Evolutionary conservation across 2,113 vertebrate species (phyloP).

Genomic region (Gnathonemus echidnorhynchus): DNA sequence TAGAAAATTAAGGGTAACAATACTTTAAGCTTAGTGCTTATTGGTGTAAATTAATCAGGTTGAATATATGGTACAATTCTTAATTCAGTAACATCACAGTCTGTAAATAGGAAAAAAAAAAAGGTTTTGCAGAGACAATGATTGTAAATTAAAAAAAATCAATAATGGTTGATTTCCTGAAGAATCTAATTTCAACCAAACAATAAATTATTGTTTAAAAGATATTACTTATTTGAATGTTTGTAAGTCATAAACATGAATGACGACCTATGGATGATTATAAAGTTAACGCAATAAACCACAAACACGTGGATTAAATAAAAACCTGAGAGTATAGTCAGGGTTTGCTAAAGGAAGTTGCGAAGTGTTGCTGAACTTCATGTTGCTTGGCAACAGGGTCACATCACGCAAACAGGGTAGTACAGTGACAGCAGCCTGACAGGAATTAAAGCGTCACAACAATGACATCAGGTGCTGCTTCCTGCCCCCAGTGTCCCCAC

Average conservation of each 20-base stretch:
- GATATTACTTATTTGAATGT: not conserved
- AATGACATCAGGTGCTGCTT: constrained; percentile 63
- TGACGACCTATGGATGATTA: not conserved
- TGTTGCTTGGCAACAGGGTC: constrained; percentile 61
- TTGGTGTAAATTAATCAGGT: not conserved
- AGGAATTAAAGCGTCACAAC: constrained; percentile 47
- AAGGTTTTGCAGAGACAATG: not conserved
- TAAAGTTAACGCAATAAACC: not conserved
- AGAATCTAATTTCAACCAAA: not conserved
- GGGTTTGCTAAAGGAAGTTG: constrained; percentile 29
- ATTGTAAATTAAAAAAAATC: not conserved
- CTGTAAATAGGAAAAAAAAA: not conserved
- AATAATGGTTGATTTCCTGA: not conserved
- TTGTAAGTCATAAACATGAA: not conserved
- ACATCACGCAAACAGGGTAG: constrained; percentile 38
- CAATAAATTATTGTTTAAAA: not conserved
- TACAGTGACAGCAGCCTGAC: constrained; percentile 49
- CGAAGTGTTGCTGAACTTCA: constrained; percentile 43
- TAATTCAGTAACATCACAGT: not conserved
- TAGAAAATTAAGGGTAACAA: not conserved
- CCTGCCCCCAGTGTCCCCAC: constrained; percentile 48
- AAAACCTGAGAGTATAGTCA: not conserved
- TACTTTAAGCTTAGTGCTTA: not conserved
- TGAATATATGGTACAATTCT: not conserved
- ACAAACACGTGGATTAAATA: not conserved